A percentile compares a stretch with the other conserved stretches of the same genome.
Evolutionary conservation across 2,888 invertebrate genomes (phyloP).

Genomic region (Amblyjoppa proteus): DNA sequence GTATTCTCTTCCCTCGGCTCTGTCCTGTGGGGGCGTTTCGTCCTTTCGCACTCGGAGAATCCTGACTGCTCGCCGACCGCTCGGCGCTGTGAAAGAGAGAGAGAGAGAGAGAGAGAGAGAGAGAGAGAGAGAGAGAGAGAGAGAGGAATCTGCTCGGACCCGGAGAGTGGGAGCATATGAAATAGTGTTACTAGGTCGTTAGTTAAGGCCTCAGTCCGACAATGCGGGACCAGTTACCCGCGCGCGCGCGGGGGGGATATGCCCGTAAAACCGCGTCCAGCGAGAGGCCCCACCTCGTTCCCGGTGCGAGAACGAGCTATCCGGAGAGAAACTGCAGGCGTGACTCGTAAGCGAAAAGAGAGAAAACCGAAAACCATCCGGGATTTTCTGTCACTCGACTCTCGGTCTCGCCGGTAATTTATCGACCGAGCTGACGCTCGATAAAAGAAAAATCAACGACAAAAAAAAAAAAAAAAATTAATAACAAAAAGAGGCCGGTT

Average conservation of each 20-base stretch:
- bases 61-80: conserved; percentile 38
- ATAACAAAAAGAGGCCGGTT: neutral
- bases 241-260: conserved; percentile 10
- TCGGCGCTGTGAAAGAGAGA: conserved; percentile 27
- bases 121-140: conserved; percentile 32
- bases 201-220: conserved; percentile 67
- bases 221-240: conserved; percentile 70
- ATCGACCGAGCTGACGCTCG: too few relatives aligned
- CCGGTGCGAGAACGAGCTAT: neutral
- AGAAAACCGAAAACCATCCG: neutral
- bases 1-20: conserved; percentile 16
- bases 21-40: conserved; percentile 57
- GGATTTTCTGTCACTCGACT: too few relatives aligned
- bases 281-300: conserved; percentile 5
- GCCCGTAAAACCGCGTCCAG: conserved; percentile 17
- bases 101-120: conserved; percentile 31
- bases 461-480: neutral
- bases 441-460: neutral
- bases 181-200: conserved; percentile 77
- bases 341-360: neutral
- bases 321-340: neutral
- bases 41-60: conserved; percentile 55
- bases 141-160: neutral
- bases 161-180: conserved; percentile 69
- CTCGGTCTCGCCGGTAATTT: too few relatives aligned